Evolutionary conservation across 2,888 invertebrate genomes (phyloP).

Genomic region (Megamerina dolium): DNA sequence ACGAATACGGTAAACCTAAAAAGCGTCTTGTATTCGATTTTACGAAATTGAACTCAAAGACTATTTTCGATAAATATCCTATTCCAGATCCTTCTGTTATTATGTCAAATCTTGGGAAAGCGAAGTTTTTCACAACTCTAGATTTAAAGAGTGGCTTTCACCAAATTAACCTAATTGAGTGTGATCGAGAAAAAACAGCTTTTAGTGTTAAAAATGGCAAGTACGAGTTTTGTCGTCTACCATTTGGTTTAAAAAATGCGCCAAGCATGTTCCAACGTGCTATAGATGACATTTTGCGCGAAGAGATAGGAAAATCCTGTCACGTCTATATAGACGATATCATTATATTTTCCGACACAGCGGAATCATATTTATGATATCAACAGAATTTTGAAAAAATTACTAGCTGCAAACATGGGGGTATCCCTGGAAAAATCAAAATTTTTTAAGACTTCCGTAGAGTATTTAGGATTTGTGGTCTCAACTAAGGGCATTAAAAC

Average conservation of each 20-base stretch:
- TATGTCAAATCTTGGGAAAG: constrained; percentile 14
- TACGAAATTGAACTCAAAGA: constrained; percentile 18
- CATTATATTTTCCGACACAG: constrained; percentile 1
- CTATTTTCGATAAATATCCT: constrained; percentile 14
- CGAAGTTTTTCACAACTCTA: constrained; percentile 6
- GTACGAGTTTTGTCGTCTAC: too few relatives aligned
- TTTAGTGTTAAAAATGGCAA: too few relatives aligned
- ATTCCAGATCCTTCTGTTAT: constrained; percentile 14
- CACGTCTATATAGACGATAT: constrained; percentile 12
- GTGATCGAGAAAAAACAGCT: too few relatives aligned
- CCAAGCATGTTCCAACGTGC: constrained; percentile 8
- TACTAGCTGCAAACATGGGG: not conserved
- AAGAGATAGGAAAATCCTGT: constrained; percentile 5
- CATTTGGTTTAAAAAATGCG: constrained; percentile 8
- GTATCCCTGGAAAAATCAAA: constrained; percentile 2
- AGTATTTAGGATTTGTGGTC: constrained; percentile 8
- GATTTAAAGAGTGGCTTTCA: constrained; percentile 7
- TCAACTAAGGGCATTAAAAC: constrained; percentile 8
- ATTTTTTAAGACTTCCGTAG: constrained; percentile 5
- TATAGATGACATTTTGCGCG: too few relatives aligned
- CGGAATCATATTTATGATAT: constrained; percentile 1
- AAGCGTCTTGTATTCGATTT: constrained; percentile 19
- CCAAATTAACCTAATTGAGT: constrained; percentile 4
- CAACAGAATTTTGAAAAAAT: constrained; percentile 1
- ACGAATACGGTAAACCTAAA: too few relatives aligned